These are phyloP conservation scores for Callopanchax toddi DNA, from an alignment of 2,113 vertebrate genomes.

Conservation along the genomic window DNA sequence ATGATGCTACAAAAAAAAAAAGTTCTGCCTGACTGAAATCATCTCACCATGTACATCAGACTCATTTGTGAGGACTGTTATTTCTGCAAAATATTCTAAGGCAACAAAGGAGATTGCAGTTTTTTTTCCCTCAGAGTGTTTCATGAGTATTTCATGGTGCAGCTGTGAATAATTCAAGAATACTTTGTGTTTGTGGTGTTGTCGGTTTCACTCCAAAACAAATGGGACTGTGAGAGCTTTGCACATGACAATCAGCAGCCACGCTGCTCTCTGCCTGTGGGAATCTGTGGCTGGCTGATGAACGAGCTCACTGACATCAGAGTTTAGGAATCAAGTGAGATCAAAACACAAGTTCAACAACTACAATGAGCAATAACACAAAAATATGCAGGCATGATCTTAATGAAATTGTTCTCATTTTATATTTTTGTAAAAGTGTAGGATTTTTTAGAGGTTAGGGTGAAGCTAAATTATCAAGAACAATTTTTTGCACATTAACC, in stretches of 20 bases:
- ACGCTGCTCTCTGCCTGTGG: slow-evolving; percentile 1
- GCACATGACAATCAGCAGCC: slow-evolving; percentile 18
- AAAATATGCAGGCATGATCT: too few species aligned
- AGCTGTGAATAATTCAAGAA: slow-evolving; percentile 10
- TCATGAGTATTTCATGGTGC: slow-evolving; percentile 1
- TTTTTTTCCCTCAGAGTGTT: background rate
- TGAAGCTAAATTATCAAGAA: too few species aligned
- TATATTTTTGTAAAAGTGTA: too few species aligned
- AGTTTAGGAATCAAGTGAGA: slow-evolving; percentile 24
- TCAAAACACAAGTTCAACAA: background rate
- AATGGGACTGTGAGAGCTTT: slow-evolving; percentile 8
- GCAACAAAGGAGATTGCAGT: background rate
- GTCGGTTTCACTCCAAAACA: slow-evolving; percentile 19
- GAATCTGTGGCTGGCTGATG: slow-evolving; percentile 8
- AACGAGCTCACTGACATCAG: slow-evolving; percentile 13
- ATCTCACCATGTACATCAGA: background rate
- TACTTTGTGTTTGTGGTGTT: slow-evolving; percentile 7
- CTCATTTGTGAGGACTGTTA: too few species aligned
- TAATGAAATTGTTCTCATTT: too few species aligned
- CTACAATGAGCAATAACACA: background rate
- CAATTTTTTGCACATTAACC: too few species aligned
- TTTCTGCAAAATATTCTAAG: slow-evolving; percentile 10
- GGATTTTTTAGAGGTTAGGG: too few species aligned
- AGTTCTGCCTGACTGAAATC: slow-evolving; percentile 12
- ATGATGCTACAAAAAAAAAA: slow-evolving; percentile 9